A percentile compares a stretch with the other conserved stretches of the same genome.
Evolutionary conservation across 1,140 invertebrate genomes (phyloP).

Genomic region (Diploscapter pachys): DNA sequence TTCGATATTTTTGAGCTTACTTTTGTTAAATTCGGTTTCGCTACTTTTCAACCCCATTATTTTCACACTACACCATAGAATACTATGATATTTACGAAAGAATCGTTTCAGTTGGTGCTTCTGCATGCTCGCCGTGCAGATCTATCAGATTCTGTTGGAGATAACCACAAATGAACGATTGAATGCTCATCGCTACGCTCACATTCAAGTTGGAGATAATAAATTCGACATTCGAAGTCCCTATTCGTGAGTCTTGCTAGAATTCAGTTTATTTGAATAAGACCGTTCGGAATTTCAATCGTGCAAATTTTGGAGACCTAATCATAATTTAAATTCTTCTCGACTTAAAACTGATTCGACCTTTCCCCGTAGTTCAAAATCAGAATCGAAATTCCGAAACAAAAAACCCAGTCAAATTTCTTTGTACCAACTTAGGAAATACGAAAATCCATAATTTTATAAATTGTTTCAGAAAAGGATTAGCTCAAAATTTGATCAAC

Average conservation of each 20-base stretch:
- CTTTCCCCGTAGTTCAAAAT: too few species aligned
- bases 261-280: neutral
- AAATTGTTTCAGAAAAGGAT: too few species aligned
- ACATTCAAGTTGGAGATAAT: conserved; percentile 69
- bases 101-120: conserved; percentile 77
- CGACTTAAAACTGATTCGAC: too few species aligned
- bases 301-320: conserved; percentile 3
- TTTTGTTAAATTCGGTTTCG: conserved; percentile 17
- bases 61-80: conserved; percentile 20
- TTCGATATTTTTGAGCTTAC: conserved; percentile 41
- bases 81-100: conserved; percentile 67
- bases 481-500: neutral
- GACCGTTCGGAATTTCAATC: conserved; percentile 1
- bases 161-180: conserved; percentile 98
- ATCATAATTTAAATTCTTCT: conserved; percentile 1
- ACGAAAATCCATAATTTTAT: too few species aligned
- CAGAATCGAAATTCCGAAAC: too few species aligned
- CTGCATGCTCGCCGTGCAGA: conserved; percentile 79
- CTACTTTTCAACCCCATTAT: conserved; percentile 21
- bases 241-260: conserved; percentile 59
- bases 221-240: conserved; percentile 56
- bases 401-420: too few species aligned
- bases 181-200: conserved; percentile 83
- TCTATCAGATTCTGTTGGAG: conserved; percentile 80
- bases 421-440: too few species aligned